Conservation (phyloP, 2,113 vertebrate species). For the Axis porcinus region DNA sequence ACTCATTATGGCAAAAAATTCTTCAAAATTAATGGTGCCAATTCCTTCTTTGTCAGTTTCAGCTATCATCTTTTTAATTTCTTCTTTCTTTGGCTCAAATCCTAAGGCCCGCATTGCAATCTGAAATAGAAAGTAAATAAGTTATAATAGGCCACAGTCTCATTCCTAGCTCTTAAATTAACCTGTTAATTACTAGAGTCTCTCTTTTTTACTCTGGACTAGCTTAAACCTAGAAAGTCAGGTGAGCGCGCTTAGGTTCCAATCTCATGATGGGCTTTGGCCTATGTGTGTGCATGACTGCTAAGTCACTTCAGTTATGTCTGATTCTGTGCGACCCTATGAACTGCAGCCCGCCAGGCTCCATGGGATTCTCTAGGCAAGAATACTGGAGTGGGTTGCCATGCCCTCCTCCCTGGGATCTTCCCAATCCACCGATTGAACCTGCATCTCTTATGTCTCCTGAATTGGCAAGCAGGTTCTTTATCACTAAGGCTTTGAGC, state of each 20-base stretch:
- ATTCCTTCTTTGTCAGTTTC: constrained; percentile 90
- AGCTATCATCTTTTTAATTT: constrained; percentile 92
- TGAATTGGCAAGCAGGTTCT: background rate
- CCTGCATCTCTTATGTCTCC: background rate
- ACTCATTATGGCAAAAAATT: constrained; percentile 92
- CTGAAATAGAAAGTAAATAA: constrained; percentile 76
- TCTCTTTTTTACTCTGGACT: background rate
- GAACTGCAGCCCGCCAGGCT: background rate
- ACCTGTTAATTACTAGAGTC: background rate
- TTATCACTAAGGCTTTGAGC: background rate
- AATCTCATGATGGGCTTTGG: background rate
- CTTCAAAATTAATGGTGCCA: constrained; percentile 88
- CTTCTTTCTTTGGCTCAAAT: constrained; percentile 96
- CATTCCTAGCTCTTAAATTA: background rate
- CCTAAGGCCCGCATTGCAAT: constrained; percentile 94
- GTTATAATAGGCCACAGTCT: constrained; percentile 1
- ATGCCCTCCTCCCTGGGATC: background rate
- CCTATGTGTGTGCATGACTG: background rate
- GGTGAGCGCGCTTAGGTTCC: background rate
- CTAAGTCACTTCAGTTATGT: background rate
- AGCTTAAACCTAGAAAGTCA: background rate
- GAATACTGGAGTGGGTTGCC: background rate
- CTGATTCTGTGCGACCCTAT: background rate
- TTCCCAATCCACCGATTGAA: background rate
- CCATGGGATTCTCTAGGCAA: background rate